These are phyloP conservation scores for Eulemur rufifrons DNA, from an alignment of 2,113 vertebrate genomes.

Conservation along the genomic window DNA sequence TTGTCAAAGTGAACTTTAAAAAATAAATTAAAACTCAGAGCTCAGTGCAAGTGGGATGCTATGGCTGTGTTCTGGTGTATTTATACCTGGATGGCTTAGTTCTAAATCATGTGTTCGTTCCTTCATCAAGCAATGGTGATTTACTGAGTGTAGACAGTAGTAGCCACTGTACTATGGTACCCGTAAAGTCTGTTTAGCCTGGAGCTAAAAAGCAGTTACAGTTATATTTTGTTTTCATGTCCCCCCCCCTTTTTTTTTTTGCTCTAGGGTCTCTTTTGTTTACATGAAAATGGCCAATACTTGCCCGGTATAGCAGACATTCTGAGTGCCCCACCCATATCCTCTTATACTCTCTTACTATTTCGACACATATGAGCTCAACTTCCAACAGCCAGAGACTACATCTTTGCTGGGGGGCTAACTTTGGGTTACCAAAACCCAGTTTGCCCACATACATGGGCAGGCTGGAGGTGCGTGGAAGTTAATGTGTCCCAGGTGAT, in stretches of 20 bases:
- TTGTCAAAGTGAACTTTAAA: constrained; percentile 41
- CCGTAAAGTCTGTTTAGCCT: constrained; percentile 1
- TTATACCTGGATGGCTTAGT: background rate
- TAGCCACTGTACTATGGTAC: background rate
- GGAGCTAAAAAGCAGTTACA: background rate
- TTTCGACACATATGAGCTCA: background rate
- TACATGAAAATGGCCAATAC: background rate
- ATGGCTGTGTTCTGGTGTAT: background rate
- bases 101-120: background rate
- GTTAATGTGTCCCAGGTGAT: background rate
- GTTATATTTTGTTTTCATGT: constrained; percentile 13
- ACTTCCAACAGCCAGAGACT: background rate
- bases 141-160: background rate
- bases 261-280: background rate
- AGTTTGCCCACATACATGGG: background rate
- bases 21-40: constrained; percentile 12
- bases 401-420: background rate
- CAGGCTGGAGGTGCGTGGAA: background rate
- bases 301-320: background rate
- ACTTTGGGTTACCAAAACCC: background rate
- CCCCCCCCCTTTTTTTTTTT: background rate
- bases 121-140: background rate
- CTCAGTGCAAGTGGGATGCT: background rate
- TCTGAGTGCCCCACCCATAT: background rate
- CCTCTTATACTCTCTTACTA: background rate